These are phyloP conservation scores for Taenaris catops DNA, from an alignment of 2,888 invertebrate species.

Conservation along the genomic window DNA sequence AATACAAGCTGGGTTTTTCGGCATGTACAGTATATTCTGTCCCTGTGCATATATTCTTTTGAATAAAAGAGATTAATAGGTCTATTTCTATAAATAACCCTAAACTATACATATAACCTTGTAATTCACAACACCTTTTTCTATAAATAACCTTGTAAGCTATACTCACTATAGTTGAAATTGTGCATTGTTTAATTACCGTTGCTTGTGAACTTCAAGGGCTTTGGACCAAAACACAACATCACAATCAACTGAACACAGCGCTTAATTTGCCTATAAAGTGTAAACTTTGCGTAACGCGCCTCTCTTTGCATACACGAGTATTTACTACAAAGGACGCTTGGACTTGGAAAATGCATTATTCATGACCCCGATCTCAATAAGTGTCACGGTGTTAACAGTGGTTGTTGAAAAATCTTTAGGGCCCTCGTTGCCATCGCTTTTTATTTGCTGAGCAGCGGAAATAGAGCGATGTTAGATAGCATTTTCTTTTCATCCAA, in stretches of 20 bases:
- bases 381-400: slow-evolving; percentile 53
- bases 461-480: slow-evolving; percentile 16
- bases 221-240: slow-evolving; percentile 2
- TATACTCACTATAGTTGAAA: too few species aligned
- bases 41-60: too few species aligned
- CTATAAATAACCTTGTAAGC: too few species aligned
- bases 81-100: too few species aligned
- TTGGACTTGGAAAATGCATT: slow-evolving; percentile 34
- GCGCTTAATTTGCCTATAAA: neutral
- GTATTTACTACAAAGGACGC: slow-evolving; percentile 10
- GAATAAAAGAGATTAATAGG: too few species aligned
- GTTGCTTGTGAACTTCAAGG: neutral
- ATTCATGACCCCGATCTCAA: slow-evolving; percentile 49
- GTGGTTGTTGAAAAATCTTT: slow-evolving; percentile 36
- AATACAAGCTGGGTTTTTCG: too few species aligned
- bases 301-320: neutral
- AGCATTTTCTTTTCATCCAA: too few species aligned
- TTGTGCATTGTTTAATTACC: neutral
- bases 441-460: slow-evolving; percentile 22
- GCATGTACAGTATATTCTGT: too few species aligned
- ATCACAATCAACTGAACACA: slow-evolving; percentile 6
- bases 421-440: slow-evolving; percentile 27
- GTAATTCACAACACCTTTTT: too few species aligned
- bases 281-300: neutral
- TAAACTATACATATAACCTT: too few species aligned